Evolutionary conservation across 2,797 vertebrate genomes (phyloP).

Genomic region (Loriculus beryllinus): DNA sequence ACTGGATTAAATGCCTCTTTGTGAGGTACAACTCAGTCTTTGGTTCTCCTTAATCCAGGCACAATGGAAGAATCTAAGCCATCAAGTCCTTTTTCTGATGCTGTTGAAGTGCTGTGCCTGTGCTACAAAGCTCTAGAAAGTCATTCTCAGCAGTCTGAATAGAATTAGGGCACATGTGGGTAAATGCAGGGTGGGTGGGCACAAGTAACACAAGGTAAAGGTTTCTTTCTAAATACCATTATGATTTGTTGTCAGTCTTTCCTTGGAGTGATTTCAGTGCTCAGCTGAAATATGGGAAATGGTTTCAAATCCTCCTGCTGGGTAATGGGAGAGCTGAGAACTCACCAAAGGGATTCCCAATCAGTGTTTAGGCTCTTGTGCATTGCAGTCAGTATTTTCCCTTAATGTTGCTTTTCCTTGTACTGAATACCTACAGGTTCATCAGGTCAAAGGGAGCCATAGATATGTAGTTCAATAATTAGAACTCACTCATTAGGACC

Average conservation of each 20-base stretch:
- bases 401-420: background rate
- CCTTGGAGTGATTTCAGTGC: background rate
- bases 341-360: background rate
- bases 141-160: background rate
- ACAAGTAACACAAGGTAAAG: background rate
- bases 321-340: background rate
- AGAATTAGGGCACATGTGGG: background rate
- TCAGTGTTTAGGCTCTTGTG: background rate
- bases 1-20: background rate
- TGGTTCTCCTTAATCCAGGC: background rate
- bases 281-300: background rate
- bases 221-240: background rate
- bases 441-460: background rate
- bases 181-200: background rate
- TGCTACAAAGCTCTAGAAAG: background rate
- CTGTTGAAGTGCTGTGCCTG: background rate
- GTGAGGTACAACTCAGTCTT: background rate
- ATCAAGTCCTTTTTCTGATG: background rate
- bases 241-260: background rate
- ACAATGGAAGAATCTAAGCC: background rate
- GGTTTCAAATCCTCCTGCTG: background rate
- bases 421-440: background rate
- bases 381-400: background rate
- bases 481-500: background rate
- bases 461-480: background rate